Percentiles rank a stretch among this genome's conserved stretches.
These are phyloP conservation scores for Pluvialis apricaria DNA, from an alignment of 2,113 vertebrate genomes.

Conservation along the genomic window DNA sequence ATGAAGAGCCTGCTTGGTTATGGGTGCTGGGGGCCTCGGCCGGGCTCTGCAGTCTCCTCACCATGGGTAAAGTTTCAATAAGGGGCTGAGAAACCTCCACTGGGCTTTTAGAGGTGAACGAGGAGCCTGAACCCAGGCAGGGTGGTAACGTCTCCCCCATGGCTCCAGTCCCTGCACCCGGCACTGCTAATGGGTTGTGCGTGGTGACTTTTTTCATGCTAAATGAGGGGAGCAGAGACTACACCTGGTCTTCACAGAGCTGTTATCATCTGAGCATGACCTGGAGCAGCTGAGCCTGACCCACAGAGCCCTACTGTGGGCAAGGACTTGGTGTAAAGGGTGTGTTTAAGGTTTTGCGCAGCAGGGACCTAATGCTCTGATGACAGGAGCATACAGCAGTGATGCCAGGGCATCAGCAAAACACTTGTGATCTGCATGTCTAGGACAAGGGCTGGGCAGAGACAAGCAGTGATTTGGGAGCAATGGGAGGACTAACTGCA, in stretches of 20 bases:
- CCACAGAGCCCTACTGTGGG: rapidly evolving
- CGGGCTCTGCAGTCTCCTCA: background rate
- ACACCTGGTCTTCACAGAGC: background rate
- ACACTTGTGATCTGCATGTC: rapidly evolving
- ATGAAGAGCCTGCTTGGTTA: background rate
- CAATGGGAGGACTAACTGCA: background rate
- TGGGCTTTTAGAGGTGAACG: background rate
- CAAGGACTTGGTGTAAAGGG: background rate
- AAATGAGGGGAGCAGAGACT: background rate
- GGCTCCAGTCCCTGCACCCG: rapidly evolving
- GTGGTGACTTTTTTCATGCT: rapidly evolving
- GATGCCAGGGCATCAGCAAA: background rate
- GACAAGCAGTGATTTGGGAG: background rate
- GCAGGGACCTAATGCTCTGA: too few relatives aligned
- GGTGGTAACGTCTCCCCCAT: background rate
- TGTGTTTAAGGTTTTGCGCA: rapidly evolving
- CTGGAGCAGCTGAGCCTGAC: background rate
- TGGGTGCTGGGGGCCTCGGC: rapidly evolving
- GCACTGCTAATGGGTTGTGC: background rate
- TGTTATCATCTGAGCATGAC: background rate
- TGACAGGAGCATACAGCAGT: rapidly evolving
- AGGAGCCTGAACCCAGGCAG: background rate
- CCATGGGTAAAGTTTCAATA: background rate
- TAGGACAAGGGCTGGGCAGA: background rate
- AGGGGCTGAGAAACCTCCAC: background rate